phyloP scores from a whole-genome alignment of 2,113 vertebrate genomes.

The Struthio camelus region DNA sequence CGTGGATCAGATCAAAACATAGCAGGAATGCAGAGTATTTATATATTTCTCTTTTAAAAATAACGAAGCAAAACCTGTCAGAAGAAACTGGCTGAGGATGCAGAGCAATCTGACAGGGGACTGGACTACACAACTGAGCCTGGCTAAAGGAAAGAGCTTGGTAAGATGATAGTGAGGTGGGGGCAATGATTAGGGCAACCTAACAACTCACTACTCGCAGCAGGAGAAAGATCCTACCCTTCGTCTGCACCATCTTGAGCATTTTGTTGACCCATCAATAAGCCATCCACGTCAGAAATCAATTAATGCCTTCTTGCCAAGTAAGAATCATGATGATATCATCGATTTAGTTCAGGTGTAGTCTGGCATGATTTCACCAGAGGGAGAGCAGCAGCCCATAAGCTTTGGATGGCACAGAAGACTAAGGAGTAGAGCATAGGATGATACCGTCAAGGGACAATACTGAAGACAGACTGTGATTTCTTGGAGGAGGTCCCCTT shows the following conservation, averaged over 20 bases:
- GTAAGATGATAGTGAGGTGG: not conserved
- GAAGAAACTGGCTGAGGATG: not conserved
- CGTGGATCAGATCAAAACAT: not conserved
- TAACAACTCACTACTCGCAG: not conserved
- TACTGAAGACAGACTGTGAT: not conserved
- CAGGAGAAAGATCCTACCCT: not conserved
- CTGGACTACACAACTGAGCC: not conserved
- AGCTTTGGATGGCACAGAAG: not conserved
- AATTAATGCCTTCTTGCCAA: not conserved
- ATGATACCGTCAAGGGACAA: not conserved
- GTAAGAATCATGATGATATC: not conserved
- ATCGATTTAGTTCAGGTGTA: not conserved
- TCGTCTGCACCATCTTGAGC: not conserved
- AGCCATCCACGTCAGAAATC: not conserved
- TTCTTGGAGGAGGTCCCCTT: not conserved
- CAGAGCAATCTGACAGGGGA: not conserved
- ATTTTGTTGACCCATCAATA: not conserved
- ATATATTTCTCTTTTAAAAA: slow-evolving; percentile 8
- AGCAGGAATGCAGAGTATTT: not conserved
- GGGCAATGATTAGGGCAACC: not conserved
- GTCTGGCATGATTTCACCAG: not conserved
- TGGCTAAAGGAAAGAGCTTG: not conserved
- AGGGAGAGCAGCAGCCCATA: not conserved
- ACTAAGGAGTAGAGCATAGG: not conserved
- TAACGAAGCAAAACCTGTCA: not conserved